Percentiles rank a stretch among this genome's conserved stretches.
Conservation (phyloP, 1,140 invertebrate genomes). For the Drosophila tropicalis region DNA sequence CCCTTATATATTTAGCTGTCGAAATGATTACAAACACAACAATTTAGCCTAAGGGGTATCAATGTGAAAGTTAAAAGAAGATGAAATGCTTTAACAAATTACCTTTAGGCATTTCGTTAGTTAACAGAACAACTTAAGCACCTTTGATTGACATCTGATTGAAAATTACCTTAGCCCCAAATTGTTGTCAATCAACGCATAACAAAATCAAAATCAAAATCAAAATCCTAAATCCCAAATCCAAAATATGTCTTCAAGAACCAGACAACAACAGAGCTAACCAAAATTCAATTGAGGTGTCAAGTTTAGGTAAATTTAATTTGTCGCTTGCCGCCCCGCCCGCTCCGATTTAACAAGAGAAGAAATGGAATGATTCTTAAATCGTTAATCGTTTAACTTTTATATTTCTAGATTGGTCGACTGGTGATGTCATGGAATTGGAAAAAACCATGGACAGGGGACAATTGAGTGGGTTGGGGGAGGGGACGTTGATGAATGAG, state of each 20-base stretch:
- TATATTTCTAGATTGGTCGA: background rate
- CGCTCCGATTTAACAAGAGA: too few species aligned
- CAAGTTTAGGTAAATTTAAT: constrained; percentile 26
- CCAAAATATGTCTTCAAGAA: constrained; percentile 14
- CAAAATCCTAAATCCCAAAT: constrained; percentile 5
- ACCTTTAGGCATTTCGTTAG: constrained; percentile 27
- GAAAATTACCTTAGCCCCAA: constrained; percentile 28
- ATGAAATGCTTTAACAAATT: constrained; percentile 29
- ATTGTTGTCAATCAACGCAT: constrained; percentile 21
- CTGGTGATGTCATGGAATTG: background rate
- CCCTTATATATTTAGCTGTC: too few species aligned
- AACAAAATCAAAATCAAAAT: constrained; percentile 27
- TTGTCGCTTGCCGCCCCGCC: background rate
- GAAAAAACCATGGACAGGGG: background rate
- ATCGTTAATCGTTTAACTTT: constrained; percentile 25
- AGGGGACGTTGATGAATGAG: constrained; percentile 22
- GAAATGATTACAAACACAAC: too few species aligned
- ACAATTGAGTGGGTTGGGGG: background rate
- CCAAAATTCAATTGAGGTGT: constrained; percentile 27
- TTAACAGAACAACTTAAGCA: constrained; percentile 21
- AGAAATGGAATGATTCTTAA: background rate
- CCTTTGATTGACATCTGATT: constrained; percentile 32
- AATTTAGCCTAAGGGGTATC: background rate
- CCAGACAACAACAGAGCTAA: background rate
- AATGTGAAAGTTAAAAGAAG: background rate